Percentiles rank a stretch among this genome's conserved stretches.
Conservation (phyloP, 2,888 invertebrate species). For the Mylabris sibirica region DNA sequence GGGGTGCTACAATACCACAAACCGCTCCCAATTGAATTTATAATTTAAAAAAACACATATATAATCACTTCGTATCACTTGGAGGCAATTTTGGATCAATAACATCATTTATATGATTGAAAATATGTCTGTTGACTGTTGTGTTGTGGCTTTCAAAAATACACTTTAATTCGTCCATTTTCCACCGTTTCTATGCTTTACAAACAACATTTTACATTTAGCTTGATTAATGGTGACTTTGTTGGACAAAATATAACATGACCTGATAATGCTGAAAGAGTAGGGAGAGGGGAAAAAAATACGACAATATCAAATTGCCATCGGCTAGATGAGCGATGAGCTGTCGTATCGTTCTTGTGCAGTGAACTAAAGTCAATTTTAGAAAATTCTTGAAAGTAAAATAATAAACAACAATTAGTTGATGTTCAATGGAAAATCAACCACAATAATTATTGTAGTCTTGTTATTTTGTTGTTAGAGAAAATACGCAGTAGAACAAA, state of each 20-base stretch:
- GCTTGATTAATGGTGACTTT: background rate
- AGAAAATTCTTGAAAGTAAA: background rate
- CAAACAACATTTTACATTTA: background rate
- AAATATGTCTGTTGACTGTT: background rate
- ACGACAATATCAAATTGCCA: constrained; percentile 5
- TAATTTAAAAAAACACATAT: too few species aligned
- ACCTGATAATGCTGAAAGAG: constrained; percentile 1
- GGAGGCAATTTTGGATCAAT: background rate
- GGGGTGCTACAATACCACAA: too few species aligned
- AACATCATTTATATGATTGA: background rate
- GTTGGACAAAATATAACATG: background rate
- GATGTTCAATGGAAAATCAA: background rate
- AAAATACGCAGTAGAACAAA: background rate
- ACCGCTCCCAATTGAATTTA: too few species aligned
- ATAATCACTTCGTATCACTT: background rate
- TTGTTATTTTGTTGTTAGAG: too few species aligned
- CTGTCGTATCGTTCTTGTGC: background rate
- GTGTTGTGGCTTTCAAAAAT: background rate
- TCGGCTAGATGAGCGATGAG: constrained; percentile 4
- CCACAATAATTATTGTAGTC: background rate
- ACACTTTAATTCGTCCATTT: too few species aligned
- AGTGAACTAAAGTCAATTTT: background rate
- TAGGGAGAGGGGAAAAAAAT: background rate
- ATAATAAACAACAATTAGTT: background rate
- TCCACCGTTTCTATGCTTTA: too few species aligned